Evolutionary conservation across 2,797 vertebrate species (phyloP), one percentile per base, ranked within the genome.

Genomic region (Bovichtus variegatus): DNA sequence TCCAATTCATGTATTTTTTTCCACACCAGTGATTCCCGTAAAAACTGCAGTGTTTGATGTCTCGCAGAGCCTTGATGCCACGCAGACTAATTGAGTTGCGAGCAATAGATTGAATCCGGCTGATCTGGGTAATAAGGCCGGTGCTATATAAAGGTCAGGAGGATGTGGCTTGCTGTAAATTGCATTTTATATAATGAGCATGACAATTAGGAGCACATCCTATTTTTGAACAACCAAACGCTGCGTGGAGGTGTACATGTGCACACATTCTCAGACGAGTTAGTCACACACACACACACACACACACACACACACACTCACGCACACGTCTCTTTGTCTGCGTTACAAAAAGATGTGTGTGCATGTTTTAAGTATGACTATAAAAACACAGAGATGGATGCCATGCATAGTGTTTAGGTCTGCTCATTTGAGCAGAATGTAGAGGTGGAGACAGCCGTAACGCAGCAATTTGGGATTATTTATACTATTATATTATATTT

Each of bases 151-250:
- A 88, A 88, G 87, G 86, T 89, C 82, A 90, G 76, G 72, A 76
- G 92, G 88, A 93, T 90, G 90, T 90, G 82, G 88, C 71, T 84
- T 57, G 71, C 68, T 84, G 80, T 83, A 87, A 92, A 91, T 89
- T 87, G 47, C 74, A 91, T 93, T 92, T 87, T 71, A 84, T 62
- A 51, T 86, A 87, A 91, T 85, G 79, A 85, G 69, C 58, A 60
- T 74, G 55, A 82, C 44, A 44, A 87, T 88, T 87, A 89, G 80
- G 76, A 79, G 68, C 76, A 76, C 78, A 78, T 86, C 86, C 86
- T 83, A 76, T 85, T 87, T 86, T 82, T 71, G 25, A 85, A 72
- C 50, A 63, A 68, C 38, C 54, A 61, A 69, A 53, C 25, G 1
- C 72, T 13, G 5, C 55, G 59, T 41, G 21, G 49, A 76, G 71